These are phyloP conservation scores for Sebastes hubbsi DNA, from an alignment of 2,797 vertebrate genomes.

Conservation along the genomic window DNA sequence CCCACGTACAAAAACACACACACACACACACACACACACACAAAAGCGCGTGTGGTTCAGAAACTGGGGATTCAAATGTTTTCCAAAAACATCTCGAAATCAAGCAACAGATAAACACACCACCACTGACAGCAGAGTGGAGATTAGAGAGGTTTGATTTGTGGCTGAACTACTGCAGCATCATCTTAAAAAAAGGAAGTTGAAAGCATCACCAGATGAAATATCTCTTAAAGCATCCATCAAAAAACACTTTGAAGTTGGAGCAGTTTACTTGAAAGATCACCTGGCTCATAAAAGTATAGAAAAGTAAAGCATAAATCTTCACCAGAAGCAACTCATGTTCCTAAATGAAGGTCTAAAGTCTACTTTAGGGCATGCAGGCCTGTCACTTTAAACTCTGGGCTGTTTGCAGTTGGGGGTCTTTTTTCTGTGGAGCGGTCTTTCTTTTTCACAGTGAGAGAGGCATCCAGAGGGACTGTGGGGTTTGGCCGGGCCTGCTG, in stretches of 20 bases:
- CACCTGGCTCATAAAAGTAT: neutral
- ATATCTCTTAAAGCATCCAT: constrained; percentile 34
- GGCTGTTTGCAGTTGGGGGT: neutral
- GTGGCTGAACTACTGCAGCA: neutral
- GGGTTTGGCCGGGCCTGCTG: neutral
- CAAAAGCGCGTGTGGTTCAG: neutral
- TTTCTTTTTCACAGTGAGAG: constrained; percentile 5
- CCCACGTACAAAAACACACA: neutral
- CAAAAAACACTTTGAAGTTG: constrained; percentile 44
- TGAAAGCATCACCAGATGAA: constrained; percentile 24
- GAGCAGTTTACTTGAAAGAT: constrained; percentile 7
- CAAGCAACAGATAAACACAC: neutral
- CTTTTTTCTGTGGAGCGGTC: neutral
- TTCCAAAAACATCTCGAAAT: constrained; percentile 16
- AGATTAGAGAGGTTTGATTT: constrained; percentile 21
- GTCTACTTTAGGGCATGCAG: neutral
- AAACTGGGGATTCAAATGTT: neutral
- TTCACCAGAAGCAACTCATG: neutral
- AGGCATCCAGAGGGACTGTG: neutral
- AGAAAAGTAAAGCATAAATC: constrained; percentile 3
- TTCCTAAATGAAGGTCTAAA: neutral
- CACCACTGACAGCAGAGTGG: neutral
- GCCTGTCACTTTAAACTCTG: constrained; percentile 15
- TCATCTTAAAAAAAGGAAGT: constrained; percentile 9
- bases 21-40: neutral